These are phyloP conservation scores for Redunca redunca DNA, from an alignment of 2,113 vertebrate genomes.

Conservation along the genomic window DNA sequence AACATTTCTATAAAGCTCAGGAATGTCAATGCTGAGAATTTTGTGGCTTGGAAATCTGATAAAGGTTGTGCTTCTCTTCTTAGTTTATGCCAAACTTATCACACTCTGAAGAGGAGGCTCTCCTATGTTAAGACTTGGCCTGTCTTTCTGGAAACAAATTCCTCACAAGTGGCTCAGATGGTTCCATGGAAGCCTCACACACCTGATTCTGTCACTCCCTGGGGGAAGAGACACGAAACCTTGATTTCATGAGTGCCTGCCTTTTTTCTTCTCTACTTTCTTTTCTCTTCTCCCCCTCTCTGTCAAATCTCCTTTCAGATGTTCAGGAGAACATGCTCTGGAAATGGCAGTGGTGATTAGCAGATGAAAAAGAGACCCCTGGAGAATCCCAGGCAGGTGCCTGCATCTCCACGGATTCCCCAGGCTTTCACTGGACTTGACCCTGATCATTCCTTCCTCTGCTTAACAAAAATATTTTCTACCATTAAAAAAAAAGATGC, in stretches of 20 bases:
- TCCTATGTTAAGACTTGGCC: background rate
- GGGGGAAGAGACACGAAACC: background rate
- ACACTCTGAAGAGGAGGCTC: background rate
- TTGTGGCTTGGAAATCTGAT: background rate
- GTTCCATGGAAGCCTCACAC: background rate
- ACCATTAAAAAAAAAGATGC: background rate
- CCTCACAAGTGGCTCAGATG: background rate
- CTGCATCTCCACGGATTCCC: background rate
- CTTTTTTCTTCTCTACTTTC: background rate
- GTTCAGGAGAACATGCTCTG: background rate
- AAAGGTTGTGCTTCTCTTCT: background rate
- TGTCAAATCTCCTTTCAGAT: background rate
- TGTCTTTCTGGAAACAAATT: constrained; percentile 8
- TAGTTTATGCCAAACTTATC: background rate
- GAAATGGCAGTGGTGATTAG: too few relatives aligned
- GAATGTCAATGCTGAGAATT: background rate
- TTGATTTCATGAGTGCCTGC: background rate
- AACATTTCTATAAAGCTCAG: background rate
- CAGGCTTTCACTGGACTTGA: background rate
- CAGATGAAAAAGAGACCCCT: background rate
- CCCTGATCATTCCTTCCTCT: background rate
- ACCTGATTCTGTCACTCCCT: background rate
- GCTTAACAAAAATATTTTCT: background rate
- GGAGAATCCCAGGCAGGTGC: background rate
- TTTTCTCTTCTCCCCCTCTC: background rate